Conservation (phyloP, 2,797 vertebrate genomes). For the Acridotheres tristis region DNA sequence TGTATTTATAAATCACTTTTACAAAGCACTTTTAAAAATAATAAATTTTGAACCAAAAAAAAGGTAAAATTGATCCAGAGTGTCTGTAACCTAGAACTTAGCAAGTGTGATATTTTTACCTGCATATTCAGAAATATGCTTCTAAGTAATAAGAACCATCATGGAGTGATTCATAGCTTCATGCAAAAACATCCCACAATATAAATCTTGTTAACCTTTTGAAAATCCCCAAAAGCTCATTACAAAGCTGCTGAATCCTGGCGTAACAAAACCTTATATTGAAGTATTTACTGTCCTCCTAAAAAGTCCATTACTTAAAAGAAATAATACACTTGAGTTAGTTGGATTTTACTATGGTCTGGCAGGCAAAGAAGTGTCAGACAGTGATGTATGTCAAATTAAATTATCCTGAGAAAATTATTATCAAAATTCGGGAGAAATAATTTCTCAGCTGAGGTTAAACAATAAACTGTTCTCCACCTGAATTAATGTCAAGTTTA, state of each 20-base stretch:
- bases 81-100: conserved; percentile 17
- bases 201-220: conserved; percentile 63
- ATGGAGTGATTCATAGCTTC: conserved; percentile 65
- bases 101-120: conserved; percentile 58
- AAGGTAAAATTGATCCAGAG: conserved; percentile 10
- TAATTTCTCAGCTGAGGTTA: not conserved
- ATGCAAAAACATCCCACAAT: conserved; percentile 69
- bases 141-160: conserved; percentile 64
- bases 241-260: conserved; percentile 57
- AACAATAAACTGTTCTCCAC: conserved; percentile 4
- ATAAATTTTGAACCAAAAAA: not conserved
- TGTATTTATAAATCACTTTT: not conserved
- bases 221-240: conserved; percentile 65
- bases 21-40: not conserved
- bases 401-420: conserved; percentile 1
- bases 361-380: not conserved
- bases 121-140: conserved; percentile 39
- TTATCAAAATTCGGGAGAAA: not conserved
- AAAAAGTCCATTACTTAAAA: conserved; percentile 32
- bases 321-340: conserved; percentile 18
- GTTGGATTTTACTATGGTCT: not conserved
- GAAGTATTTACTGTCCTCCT: conserved; percentile 45
- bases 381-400: not conserved
- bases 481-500: not conserved
- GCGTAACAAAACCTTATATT: conserved; percentile 2